phyloP scores from a whole-genome alignment of 2,888 invertebrate species.

The Diaprepes abbreviatus region DNA sequence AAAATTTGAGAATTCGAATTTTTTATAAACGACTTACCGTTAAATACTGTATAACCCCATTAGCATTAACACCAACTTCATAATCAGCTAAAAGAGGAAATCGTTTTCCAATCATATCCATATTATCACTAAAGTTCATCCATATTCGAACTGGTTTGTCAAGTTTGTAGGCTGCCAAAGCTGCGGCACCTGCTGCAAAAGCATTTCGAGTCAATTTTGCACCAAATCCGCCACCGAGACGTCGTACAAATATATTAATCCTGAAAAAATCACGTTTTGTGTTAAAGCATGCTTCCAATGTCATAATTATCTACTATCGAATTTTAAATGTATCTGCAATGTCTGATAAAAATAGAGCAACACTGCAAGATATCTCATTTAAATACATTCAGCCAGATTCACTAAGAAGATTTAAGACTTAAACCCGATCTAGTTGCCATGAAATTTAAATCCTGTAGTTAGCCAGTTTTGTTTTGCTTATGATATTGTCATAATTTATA shows the following conservation, averaged over 20 bases:
- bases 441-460: too few relatives aligned
- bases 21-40: slow-evolving; percentile 62
- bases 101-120: slow-evolving; percentile 79
- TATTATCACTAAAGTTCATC: slow-evolving; percentile 79
- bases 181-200: slow-evolving; percentile 75
- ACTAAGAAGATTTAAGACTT: too few relatives aligned
- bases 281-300: too few relatives aligned
- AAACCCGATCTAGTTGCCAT: too few relatives aligned
- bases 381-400: too few relatives aligned
- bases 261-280: slow-evolving; percentile 70
- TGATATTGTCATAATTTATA: too few relatives aligned
- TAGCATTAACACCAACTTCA: slow-evolving; percentile 75
- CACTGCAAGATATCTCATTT: too few relatives aligned
- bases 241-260: slow-evolving; percentile 77
- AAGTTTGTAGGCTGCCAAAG: slow-evolving; percentile 77
- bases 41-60: slow-evolving; percentile 78
- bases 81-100: slow-evolving; percentile 74
- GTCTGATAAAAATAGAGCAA: too few relatives aligned
- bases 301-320: too few relatives aligned
- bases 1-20: too few relatives aligned
- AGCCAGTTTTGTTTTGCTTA: too few relatives aligned
- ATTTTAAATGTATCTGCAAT: too few relatives aligned
- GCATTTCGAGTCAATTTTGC: slow-evolving; percentile 78
- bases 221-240: slow-evolving; percentile 88
- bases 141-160: slow-evolving; percentile 79